Base-by-base conservation (phyloP, 2,113 vertebrate species). In the Chunga burmeisteri region DNA sequence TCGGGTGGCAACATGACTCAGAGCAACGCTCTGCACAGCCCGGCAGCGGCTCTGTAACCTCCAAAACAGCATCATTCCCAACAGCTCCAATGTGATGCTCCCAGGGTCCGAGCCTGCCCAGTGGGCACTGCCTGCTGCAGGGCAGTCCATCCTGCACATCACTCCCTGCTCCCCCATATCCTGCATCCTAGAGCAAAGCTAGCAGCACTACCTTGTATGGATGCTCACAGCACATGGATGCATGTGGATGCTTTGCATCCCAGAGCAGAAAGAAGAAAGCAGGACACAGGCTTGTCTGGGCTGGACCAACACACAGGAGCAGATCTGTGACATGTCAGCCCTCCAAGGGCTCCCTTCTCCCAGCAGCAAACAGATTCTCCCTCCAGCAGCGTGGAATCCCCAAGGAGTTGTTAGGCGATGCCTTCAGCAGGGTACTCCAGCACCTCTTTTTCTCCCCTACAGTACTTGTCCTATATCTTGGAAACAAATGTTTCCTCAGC, bases 371-470 rank as follows among this genome's bases (percentile, higher is more conserved):
- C 44, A 68, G 32, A 61, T 56, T 19, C 59, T 58, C 21, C 36
- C 22, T 38, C 2, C 0, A 19, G 63, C 59, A 66, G 29, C 1
- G 0, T 4, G 18, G 72, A 49, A 4, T 78, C 23, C 14, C 36
- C 3, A 2, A 52, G 13, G 10, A 74, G 34, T 9, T 74, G 42
- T 44, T n/a, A 36, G 38, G 30, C 29, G 40, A 72, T 67, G 46
- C 27, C 46, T 81, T 72, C 55, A 59, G 74, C 44, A 34, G 38
- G 34, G 26, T 25, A 38, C 14, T 15, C 13, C 42, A 66, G 73
- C n/a, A 53, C 13, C 32, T 70, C 34, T 38, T 55, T 34, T n/a
- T 36, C 25, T 36, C 25, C 40, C n/a, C 50, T 30, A 47, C 67
- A 42, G 44, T 29, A 30, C 34, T 63, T 66, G 34, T 32, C 9